Conservation (phyloP, 2,797 vertebrate genomes). For the Sebastes iracundus region DNA sequence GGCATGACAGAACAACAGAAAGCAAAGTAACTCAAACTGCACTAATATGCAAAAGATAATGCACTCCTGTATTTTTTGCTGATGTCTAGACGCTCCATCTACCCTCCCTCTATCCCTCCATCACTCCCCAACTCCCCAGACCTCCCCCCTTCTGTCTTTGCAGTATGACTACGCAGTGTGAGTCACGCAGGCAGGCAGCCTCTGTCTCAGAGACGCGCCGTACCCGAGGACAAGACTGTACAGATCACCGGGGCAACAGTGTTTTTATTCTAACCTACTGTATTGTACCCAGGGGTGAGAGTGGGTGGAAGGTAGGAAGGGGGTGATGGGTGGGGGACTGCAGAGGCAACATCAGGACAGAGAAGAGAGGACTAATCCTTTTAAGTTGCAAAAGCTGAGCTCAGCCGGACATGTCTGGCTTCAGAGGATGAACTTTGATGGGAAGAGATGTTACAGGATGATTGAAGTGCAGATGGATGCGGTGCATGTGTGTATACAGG, state of each 20-base stretch:
- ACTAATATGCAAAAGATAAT: not conserved
- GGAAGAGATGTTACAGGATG: conserved; percentile 17
- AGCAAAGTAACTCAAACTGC: not conserved
- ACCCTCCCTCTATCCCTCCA: not conserved
- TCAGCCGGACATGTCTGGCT: conserved; percentile 38
- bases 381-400: conserved; percentile 49
- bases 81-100: conserved; percentile 12
- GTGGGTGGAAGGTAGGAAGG: not conserved
- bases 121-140: conserved; percentile 6
- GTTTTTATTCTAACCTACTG: conserved; percentile 41
- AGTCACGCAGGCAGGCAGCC: conserved; percentile 54
- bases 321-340: not conserved
- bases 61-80: not conserved
- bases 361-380: conserved; percentile 45
- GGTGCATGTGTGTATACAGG: not conserved
- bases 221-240: conserved; percentile 19
- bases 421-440: conserved; percentile 47
- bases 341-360: conserved; percentile 21
- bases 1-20: not conserved
- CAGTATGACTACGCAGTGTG: conserved; percentile 60
- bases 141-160: conserved; percentile 37
- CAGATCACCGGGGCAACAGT: conserved; percentile 3
- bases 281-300: not conserved
- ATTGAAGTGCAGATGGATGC: conserved; percentile 35
- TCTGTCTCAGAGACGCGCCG: conserved; percentile 33